Evolutionary conservation across 2,113 vertebrate genomes (phyloP), one percentile per base, ranked within the genome.

Genomic region (Pluvialis apricaria): DNA sequence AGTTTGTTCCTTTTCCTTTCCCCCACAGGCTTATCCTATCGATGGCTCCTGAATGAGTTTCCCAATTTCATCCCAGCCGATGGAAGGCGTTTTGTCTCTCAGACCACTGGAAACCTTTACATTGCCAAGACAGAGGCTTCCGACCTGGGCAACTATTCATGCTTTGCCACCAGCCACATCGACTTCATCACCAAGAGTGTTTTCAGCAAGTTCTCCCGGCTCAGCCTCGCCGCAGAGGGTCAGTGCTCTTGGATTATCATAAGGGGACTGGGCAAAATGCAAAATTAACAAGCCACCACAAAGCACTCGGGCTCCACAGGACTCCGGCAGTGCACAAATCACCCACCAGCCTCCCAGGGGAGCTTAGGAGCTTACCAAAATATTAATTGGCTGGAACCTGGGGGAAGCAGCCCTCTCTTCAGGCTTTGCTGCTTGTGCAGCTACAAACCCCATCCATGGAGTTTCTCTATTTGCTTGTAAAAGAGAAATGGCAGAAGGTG

Each of bases 141-240:
- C 0, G 99, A 99, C 96, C 98, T 98, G 2, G 99, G 98, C 58
- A 99, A 98, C 95, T 99, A 99, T 81, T 99, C 99, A 55, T 99
- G 99, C 95, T 98, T 99, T 76, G 99, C 99, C 91, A 99, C 99
- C 13, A 99, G 99, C 96, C 99, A 99, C 98, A 98, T 99, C 66
- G 99, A 99, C 76, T 99, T 99, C 95, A 99, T 98, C 97, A 99
- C 98, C 92, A 99, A 99, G 97, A 99, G 99, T 5, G 99, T 99
- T 80, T 99, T 99, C 98, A 99, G 99, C 98, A 99, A 98, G 84
- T 98, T 98, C 34, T 98, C 98, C 73, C 98, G 98, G 87, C 99
- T 99, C 94, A 99, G 98, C 40, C 98, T 99, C 32, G 93, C 98
- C 5, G 97, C 99, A 3, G 99, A 99, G 51, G 99, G 99, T 99